Base-by-base conservation (phyloP, 2,888 invertebrate genomes). In the Seladonia tumulorum region DNA sequence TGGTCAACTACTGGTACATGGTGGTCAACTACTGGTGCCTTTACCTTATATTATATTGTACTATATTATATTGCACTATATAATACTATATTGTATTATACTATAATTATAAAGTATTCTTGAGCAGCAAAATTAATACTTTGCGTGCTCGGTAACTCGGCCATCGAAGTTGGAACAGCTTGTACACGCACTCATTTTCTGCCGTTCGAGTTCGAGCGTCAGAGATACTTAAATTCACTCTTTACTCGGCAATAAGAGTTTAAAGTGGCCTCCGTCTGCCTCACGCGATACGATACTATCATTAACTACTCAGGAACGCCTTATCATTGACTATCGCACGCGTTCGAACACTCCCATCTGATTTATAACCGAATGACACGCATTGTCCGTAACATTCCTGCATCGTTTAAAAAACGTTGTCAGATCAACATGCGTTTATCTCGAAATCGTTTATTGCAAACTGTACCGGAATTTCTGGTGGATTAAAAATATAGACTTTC, bases 271-370 rank as follows among this genome's bases (percentile, higher is more conserved):
- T 47, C 45, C 10, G 5, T 72, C 25, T n/a, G 71, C 47, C 71
- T 71, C 18, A 72, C 71, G 25, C 66, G 66, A 35, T 16, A 35
- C 12, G 22, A 12, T 25, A 12, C 71, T 71, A 71, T 71, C 29
- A 29, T 71, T 47, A 25, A 8, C 14, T 18, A 47, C 47, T 45
- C 45, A 47, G 18, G 16, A 18, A 12, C 25, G 14, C 8, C 45
- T 25, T 71, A 71, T 47, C 71, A 71, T 47, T 29, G 18, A 25
- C 16, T 71, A 25, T 47, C 71, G 18, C 47, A 47, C 45, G 25
- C 25, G 45, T 71, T 47, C 71, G 71, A 47, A 29, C 73, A 73
- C 73, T 22, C 49, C 73, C 73, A 35, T 29, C 14, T 53, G 73
- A 73, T 73, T 35, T 73, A 25, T 47, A 47, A 71, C 25, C 8